Conservation (phyloP, 2,888 invertebrate species). For the Brachyptera putata region DNA sequence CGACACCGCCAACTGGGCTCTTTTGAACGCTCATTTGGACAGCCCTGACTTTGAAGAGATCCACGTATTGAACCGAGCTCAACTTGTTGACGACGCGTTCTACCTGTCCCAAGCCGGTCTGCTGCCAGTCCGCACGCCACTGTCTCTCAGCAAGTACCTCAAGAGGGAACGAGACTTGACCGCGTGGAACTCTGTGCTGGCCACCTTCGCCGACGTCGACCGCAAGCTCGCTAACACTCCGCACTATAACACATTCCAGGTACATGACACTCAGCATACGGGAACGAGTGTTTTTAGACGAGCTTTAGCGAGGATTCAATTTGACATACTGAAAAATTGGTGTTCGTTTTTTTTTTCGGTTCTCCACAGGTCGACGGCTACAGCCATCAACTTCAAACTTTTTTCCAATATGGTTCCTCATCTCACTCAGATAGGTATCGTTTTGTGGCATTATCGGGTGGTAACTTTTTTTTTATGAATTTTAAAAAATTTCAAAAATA, state of each 20-base stretch:
- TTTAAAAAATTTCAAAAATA: no score
- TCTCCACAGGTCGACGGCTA: no score
- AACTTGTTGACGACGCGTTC: slow-evolving; percentile 76
- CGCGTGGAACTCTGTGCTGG: slow-evolving; percentile 71
- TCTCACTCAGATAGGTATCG: no score
- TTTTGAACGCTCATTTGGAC: slow-evolving; percentile 62
- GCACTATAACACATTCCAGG: slow-evolving; percentile 11
- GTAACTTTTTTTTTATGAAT: no score
- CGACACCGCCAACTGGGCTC: slow-evolving; percentile 62
- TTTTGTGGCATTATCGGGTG: no score
- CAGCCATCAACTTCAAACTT: no score
- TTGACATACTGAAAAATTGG: no score
- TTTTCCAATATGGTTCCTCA: no score
- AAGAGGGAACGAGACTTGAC: slow-evolving; percentile 62
- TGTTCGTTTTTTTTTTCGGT: no score
- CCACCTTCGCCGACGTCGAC: slow-evolving; percentile 44
- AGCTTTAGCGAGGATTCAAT: no score
- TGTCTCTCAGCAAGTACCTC: slow-evolving; percentile 66
- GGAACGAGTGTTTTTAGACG: no score
- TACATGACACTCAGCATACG: no score
- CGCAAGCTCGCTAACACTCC: background rate
- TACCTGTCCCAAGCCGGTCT: slow-evolving; percentile 66
- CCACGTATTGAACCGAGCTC: slow-evolving; percentile 66
- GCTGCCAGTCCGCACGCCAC: slow-evolving; percentile 56
- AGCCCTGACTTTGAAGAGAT: slow-evolving; percentile 46